Conservation (phyloP, 1,140 invertebrate genomes). For the Formica selysi region DNA sequence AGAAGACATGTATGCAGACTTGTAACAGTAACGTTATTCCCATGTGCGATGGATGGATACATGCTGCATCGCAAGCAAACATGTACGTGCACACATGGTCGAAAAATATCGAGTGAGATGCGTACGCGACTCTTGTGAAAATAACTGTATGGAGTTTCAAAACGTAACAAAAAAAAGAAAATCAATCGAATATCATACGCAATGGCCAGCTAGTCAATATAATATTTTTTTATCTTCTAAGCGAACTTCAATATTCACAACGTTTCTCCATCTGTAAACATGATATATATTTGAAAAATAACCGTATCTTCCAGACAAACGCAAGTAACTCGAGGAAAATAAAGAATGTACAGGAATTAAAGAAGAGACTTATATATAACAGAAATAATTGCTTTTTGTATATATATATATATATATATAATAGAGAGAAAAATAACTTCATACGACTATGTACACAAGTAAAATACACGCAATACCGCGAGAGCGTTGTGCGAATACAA, state of each 20-base stretch:
- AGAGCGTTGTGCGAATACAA: conserved; percentile 40
- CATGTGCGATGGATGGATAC: conserved; percentile 38
- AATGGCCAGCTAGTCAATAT: neutral
- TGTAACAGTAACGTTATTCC: conserved; percentile 57
- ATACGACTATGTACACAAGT: conserved; percentile 6
- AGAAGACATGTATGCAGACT: conserved; percentile 40
- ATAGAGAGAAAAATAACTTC: neutral
- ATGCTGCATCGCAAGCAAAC: conserved; percentile 45
- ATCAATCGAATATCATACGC: neutral
- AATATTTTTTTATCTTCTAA: neutral
- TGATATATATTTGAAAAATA: neutral
- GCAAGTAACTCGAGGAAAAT: neutral
- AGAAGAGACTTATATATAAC: neutral
- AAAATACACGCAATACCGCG: conserved; percentile 21
- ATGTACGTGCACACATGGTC: conserved; percentile 36
- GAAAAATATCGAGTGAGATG: conserved; percentile 51
- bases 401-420: conserved; percentile 2
- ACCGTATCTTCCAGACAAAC: neutral
- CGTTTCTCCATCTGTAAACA: conserved; percentile 9
- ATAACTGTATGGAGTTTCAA: conserved; percentile 4
- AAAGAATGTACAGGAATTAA: neutral
- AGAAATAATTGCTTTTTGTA: conserved; percentile 17
- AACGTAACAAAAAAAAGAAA: conserved; percentile 14
- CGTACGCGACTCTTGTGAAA: conserved; percentile 18
- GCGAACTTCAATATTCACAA: neutral